Base-by-base conservation (phyloP, 1,140 invertebrate species). In the Sycobia sp. region DNA sequence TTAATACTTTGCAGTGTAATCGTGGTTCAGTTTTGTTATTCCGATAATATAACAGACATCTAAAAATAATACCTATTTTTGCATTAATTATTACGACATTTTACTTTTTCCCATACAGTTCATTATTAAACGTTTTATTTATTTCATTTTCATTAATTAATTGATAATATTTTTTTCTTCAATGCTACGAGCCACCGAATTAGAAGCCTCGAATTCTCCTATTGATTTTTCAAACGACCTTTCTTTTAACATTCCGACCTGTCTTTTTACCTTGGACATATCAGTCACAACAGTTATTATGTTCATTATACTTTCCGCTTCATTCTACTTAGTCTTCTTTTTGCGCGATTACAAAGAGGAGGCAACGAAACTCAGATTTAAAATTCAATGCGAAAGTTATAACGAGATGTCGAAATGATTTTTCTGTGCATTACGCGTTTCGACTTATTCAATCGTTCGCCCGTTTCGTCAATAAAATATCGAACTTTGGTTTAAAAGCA, bases 1-100 rank as follows among this genome's bases (percentile, higher is more conserved):
- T 51, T 60, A 39, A 44, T 44, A 44, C 8, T n/a, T 23, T 51
- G 27, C 13, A 60, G 25, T 68, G 71, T 71, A 74, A 75, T 68
- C 66, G 69, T 77, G 47, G 14, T 75, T 75, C 72, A 73, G 67
- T 69, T 73, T 71, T 75, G 69, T 7, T 32, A 66, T 76, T 75
- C 72, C 72, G 72, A 74, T 77, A 76, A 76, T 77, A 75, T 77
- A 78, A 77, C 72, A 78, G 73, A 78, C 76, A 78, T 78, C 76
- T 77, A 78, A 77, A 78, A 78, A 77, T 78, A 77, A 78, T 76
- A 78, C 73, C 74, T 72, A 78, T 76, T 78, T 78, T 75, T 68
- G 66, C 73, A 73, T 76, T 77, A 74, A 71, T 72, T 63, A 57
- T 18, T 41, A 75, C 67, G 67, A 69, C 70, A 75, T 73, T 65